These are phyloP conservation scores for Apis cerana DNA, from an alignment of 1,140 invertebrate genomes.

Conservation along the genomic window DNA sequence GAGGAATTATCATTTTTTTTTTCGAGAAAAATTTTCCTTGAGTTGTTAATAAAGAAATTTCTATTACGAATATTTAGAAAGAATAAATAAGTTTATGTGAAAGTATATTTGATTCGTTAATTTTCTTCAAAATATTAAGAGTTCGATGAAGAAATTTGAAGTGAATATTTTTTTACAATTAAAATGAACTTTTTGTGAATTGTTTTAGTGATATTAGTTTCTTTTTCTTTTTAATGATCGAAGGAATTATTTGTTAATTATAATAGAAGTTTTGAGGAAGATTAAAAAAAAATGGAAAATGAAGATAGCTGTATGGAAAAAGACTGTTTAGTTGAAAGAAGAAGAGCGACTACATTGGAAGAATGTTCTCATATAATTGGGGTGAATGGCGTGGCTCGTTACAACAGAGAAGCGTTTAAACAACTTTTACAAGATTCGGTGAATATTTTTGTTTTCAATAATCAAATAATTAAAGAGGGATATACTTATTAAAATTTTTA, in stretches of 20 bases:
- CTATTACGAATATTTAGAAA: not conserved
- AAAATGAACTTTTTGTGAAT: not conserved
- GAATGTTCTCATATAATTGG: conserved; percentile 85
- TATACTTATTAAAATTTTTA: not conserved
- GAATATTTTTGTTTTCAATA: conserved; percentile 57
- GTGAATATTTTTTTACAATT: not conserved
- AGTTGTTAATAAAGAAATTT: not conserved
- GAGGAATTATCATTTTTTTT: not conserved
- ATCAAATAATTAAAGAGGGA: not conserved
- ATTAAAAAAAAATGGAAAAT: conserved; percentile 38
- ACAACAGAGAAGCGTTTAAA: conserved; percentile 84
- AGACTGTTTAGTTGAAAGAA: conserved; percentile 84
- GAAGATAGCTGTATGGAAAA: conserved; percentile 85
- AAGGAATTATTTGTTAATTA: not conserved
- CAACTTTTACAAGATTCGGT: conserved; percentile 86
- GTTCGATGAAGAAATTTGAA: not conserved
- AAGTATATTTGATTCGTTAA: not conserved
- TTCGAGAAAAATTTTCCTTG: too few species aligned
- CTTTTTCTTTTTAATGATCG: too few species aligned
- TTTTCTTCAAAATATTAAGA: not conserved
- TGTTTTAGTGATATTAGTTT: too few species aligned
- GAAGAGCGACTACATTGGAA: conserved; percentile 82
- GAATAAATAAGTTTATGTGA: not conserved
- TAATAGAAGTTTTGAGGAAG: not conserved
- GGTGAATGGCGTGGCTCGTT: conserved; percentile 80